A percentile compares a stretch with the other conserved stretches of the same genome.
These are phyloP conservation scores for Bombus ignitus DNA, from an alignment of 1,140 invertebrate species.

Conservation along the genomic window DNA sequence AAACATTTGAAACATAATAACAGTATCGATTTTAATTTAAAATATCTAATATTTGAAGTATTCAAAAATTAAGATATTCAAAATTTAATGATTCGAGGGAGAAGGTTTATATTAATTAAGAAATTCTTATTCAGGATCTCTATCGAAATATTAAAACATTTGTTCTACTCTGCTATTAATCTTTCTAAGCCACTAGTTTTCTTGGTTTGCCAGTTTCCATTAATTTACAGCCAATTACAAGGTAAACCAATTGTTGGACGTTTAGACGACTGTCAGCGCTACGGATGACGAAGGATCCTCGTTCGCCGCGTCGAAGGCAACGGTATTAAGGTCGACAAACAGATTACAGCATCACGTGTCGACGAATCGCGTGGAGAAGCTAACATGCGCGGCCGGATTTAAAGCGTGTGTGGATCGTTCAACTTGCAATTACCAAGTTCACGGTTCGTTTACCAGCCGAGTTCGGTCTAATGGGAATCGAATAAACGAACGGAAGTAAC, in stretches of 20 bases:
- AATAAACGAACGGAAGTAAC: conserved; percentile 46
- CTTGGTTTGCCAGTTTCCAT: not conserved
- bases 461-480: conserved; percentile 54
- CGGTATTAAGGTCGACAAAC: conserved; percentile 55
- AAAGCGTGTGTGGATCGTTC: conserved; percentile 50
- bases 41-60: too few species aligned
- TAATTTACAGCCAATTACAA: not conserved
- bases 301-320: not conserved
- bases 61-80: too few species aligned
- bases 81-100: too few species aligned
- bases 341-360: conserved; percentile 60
- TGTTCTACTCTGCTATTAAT: not conserved
- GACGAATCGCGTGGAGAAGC: conserved; percentile 30
- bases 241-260: not conserved
- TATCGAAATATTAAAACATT: not conserved
- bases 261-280: not conserved
- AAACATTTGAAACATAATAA: too few species aligned
- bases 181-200: not conserved
- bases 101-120: too few species aligned
- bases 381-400: conserved; percentile 30
- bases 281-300: not conserved
- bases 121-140: not conserved
- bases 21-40: too few species aligned
- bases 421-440: conserved; percentile 66
- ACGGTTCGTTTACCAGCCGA: conserved; percentile 62